These are phyloP conservation scores for Gymnocheta viridis DNA, from an alignment of 2,888 invertebrate species.

Conservation along the genomic window DNA sequence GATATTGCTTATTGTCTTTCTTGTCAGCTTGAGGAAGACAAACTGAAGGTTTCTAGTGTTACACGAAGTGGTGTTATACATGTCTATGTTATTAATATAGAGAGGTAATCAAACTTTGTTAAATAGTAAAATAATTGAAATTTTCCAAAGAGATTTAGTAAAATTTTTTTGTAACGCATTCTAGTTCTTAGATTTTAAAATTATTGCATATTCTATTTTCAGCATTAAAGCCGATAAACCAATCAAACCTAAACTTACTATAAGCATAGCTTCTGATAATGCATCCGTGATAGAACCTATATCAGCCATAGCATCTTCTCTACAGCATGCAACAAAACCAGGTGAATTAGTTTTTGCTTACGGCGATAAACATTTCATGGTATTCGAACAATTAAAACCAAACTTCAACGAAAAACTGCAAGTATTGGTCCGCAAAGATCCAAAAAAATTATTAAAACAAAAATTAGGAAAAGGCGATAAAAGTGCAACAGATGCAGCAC, in stretches of 20 bases:
- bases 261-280: constrained; percentile 85
- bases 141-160: no score
- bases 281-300: constrained; percentile 83
- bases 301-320: constrained; percentile 83
- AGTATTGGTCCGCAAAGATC: constrained; percentile 79
- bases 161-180: background rate
- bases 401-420: constrained; percentile 84
- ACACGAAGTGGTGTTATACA: constrained; percentile 91
- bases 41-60: constrained; percentile 82
- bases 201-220: background rate
- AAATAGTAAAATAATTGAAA: no score
- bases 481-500: constrained; percentile 65
- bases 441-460: constrained; percentile 74
- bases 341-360: constrained; percentile 84
- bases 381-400: constrained; percentile 85
- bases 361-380: constrained; percentile 84
- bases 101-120: constrained; percentile 83
- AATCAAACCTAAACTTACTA: constrained; percentile 85
- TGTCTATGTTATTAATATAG: constrained; percentile 89
- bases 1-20: constrained; percentile 85
- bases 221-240: constrained; percentile 83
- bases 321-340: constrained; percentile 77
- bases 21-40: constrained; percentile 83
- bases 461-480: constrained; percentile 71
- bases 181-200: no score